Evolutionary conservation across 37 sponge, comb jelly and placozoan genomes (phyloP).

Genomic region (Chondrilla cf. caribensis): DNA sequence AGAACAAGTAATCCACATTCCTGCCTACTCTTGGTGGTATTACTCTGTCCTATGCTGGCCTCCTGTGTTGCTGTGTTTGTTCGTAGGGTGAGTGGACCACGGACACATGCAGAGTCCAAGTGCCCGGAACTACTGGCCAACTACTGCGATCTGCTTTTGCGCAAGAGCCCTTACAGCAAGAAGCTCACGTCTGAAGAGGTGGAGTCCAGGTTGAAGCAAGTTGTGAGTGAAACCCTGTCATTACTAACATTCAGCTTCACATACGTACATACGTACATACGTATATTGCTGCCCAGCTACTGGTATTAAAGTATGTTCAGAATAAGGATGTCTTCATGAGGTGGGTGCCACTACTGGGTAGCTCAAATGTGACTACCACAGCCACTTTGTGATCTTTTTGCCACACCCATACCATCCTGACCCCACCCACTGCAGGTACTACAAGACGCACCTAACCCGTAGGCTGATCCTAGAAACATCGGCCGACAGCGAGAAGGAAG

Average conservation of each 20-base stretch:
- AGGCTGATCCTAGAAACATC: constrained; percentile 88
- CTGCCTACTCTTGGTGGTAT: too few species aligned
- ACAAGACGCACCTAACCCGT: constrained; percentile 87
- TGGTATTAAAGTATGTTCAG: constrained; percentile 92
- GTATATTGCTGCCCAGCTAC: constrained; percentile 43
- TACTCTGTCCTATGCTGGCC: too few species aligned
- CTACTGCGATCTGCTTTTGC: constrained; percentile 88
- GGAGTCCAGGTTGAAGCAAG: constrained; percentile 71
- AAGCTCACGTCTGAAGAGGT: constrained; percentile 89
- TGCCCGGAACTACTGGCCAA: constrained; percentile 93
- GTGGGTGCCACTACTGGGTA: too few species aligned
- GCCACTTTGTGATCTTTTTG: background rate
- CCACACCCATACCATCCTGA: background rate
- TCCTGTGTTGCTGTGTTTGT: background rate
- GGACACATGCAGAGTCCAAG: constrained; percentile 80
- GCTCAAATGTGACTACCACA: background rate
- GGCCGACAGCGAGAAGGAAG: constrained; percentile 92
- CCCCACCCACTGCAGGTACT: constrained; percentile 47
- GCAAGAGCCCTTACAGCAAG: constrained; percentile 83
- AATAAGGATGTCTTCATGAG: constrained; percentile 95
- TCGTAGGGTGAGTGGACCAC: background rate
- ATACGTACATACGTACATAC: background rate
- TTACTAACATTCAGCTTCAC: too few species aligned
- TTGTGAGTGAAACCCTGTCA: constrained; percentile 57
- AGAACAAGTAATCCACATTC: constrained; percentile 26